These are phyloP conservation scores for Carapus acus DNA, from an alignment of 2,797 vertebrate species.

Conservation along the genomic window DNA sequence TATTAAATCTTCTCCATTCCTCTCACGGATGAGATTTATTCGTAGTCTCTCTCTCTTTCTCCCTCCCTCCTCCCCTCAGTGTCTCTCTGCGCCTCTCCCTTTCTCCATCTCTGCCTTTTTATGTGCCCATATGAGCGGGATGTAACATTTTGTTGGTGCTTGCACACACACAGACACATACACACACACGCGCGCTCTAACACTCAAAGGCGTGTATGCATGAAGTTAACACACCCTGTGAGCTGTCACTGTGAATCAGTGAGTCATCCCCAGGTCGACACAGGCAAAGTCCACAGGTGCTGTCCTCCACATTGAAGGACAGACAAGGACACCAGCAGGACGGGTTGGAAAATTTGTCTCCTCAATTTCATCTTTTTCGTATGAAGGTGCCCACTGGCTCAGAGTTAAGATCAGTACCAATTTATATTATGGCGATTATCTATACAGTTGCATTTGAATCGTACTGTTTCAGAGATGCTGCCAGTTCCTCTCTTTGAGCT, in stretches of 20 bases:
- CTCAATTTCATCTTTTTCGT: conserved; percentile 11
- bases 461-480: too few relatives aligned
- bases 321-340: neutral
- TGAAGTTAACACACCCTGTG: conserved; percentile 43
- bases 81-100: too few relatives aligned
- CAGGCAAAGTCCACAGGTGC: conserved; percentile 14
- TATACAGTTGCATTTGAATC: too few relatives aligned
- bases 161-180: conserved; percentile 8
- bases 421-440: too few relatives aligned
- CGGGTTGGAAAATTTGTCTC: conserved; percentile 11
- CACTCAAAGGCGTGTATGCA: conserved; percentile 43
- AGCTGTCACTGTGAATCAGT: conserved; percentile 48
- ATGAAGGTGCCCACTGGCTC: conserved; percentile 13
- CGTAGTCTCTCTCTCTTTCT: conserved; percentile 4
- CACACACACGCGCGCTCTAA: conserved; percentile 15
- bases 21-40: conserved; percentile 48
- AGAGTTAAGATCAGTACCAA: conserved; percentile 22
- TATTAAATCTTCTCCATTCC: conserved; percentile 68
- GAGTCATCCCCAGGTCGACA: conserved; percentile 49
- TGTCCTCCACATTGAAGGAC: conserved; percentile 18
- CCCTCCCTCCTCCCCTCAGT: conserved; percentile 15
- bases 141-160: conserved; percentile 22
- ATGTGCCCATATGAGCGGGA: conserved; percentile 20
- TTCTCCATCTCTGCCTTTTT: neutral
- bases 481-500: too few relatives aligned